phyloP scores from a whole-genome alignment of 2,797 vertebrate genomes.

The Sylvilagus floridanus region DNA sequence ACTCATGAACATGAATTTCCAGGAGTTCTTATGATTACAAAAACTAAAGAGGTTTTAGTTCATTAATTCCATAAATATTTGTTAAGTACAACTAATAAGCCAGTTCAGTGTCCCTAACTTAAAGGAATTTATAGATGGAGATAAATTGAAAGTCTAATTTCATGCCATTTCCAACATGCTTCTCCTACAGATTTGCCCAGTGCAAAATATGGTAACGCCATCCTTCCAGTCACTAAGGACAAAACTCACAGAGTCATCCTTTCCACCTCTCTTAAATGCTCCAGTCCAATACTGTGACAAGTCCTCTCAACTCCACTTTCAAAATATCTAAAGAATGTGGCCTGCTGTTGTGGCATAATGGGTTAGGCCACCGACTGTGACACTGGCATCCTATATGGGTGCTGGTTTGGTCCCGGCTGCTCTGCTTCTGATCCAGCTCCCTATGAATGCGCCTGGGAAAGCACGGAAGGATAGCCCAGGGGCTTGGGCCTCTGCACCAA shows the following conservation, averaged over 20 bases:
- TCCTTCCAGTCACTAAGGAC: neutral
- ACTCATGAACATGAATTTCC: slow-evolving; percentile 38
- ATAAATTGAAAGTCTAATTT: slow-evolving; percentile 19
- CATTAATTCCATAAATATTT: slow-evolving; percentile 1
- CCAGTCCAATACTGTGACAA: neutral
- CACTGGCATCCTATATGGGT: too few species aligned
- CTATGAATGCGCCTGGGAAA: too few species aligned
- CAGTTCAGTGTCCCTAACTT: neutral
- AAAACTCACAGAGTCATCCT: neutral
- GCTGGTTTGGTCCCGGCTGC: too few species aligned
- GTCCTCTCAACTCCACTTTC: neutral
- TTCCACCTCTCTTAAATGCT: neutral
- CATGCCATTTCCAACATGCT: neutral
- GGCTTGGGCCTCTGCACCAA: too few species aligned
- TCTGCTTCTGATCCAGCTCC: too few species aligned
- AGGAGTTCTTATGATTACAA: slow-evolving; percentile 13
- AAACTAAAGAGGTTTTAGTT: slow-evolving; percentile 36
- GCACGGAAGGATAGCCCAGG: too few species aligned
- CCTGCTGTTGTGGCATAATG: too few species aligned
- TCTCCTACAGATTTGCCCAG: neutral
- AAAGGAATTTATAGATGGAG: neutral
- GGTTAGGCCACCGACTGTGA: too few species aligned
- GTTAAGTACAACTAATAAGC: slow-evolving; percentile 2
- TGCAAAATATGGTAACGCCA: neutral
- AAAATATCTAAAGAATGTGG: neutral